Evolutionary conservation across 2,888 invertebrate species (phyloP).

Genomic region (Drosophila greeni): DNA sequence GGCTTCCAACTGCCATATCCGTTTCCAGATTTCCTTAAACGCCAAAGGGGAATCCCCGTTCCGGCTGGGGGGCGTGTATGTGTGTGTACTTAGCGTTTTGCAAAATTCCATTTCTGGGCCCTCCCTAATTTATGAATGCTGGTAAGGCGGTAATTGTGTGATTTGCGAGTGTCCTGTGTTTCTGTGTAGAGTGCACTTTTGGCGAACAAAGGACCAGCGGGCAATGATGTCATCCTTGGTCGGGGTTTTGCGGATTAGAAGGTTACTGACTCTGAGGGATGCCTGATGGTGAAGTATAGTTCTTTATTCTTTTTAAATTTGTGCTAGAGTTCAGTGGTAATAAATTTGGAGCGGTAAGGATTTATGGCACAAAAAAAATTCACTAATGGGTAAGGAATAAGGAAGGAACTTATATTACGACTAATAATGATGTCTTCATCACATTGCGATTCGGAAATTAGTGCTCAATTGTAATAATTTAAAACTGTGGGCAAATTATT

Average conservation of each 20-base stretch:
- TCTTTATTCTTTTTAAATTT: conserved; percentile 1
- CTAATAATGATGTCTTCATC: background rate
- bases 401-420: background rate
- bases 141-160: conserved; percentile 61
- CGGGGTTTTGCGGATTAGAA: conserved; percentile 1
- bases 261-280: conserved; percentile 15
- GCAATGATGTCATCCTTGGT: conserved; percentile 57
- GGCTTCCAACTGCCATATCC: conserved; percentile 71
- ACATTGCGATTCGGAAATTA: too few relatives aligned
- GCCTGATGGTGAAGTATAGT: conserved; percentile 10
- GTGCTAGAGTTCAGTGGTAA: background rate
- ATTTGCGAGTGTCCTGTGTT: conserved; percentile 52
- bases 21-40: conserved; percentile 68
- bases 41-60: conserved; percentile 1
- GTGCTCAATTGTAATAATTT: background rate
- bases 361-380: background rate
- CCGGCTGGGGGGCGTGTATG: conserved; percentile 10
- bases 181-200: conserved; percentile 30
- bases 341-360: background rate
- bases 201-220: conserved; percentile 42
- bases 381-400: background rate
- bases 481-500: too few relatives aligned
- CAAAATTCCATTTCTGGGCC: conserved; percentile 57
- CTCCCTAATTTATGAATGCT: conserved; percentile 66
- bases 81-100: conserved; percentile 61